Evolutionary conservation across 2,797 vertebrate genomes (phyloP).

Genomic region (Amazonetta brasiliensis): DNA sequence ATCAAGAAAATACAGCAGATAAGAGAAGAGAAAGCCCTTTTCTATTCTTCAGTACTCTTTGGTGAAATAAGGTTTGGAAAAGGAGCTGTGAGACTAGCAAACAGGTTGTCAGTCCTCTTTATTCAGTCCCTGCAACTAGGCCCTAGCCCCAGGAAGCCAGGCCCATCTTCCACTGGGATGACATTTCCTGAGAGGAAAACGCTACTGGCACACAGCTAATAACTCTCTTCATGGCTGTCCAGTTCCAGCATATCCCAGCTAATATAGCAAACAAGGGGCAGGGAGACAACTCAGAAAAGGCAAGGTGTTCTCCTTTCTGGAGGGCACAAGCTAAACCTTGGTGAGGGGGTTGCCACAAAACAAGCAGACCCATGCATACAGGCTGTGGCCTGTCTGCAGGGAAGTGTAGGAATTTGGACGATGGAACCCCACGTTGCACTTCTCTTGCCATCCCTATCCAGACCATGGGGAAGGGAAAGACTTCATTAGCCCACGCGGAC

Average conservation of each 20-base stretch:
- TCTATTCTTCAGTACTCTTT: neutral
- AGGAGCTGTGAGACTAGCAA: neutral
- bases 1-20: neutral
- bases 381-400: neutral
- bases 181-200: neutral
- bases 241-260: neutral
- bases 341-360: neutral
- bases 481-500: neutral
- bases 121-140: neutral
- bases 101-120: neutral
- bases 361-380: neutral
- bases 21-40: neutral
- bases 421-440: no score
- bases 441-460: neutral
- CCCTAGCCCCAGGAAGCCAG: neutral
- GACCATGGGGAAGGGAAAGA: neutral
- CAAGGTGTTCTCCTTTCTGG: neutral
- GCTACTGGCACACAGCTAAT: neutral
- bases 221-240: neutral
- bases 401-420: neutral
- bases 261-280: neutral
- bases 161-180: neutral
- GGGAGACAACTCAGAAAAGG: neutral
- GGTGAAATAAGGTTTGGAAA: neutral
- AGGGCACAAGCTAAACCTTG: no score